Evolutionary conservation across 1,140 invertebrate species (phyloP), one percentile per base, ranked within the genome.

Genomic region (Zeugodacus cucurbitae): DNA sequence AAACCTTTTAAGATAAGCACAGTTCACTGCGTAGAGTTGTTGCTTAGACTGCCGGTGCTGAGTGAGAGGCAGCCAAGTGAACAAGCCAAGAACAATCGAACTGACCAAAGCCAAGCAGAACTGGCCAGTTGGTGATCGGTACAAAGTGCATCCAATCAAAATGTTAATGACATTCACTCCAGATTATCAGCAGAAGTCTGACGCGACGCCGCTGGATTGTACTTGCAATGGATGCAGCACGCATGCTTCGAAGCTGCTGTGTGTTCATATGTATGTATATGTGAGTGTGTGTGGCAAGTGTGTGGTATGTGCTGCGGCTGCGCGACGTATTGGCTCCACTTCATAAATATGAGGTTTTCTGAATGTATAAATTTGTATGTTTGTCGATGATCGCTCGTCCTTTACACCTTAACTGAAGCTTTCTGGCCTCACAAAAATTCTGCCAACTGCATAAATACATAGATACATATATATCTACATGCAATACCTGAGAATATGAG

Each of bases 121-220:
- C 48, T 58, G 54, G 48, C 26, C 58, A 59, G 54, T 59, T 86
- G 54, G 85, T 58, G 85, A 86, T 58, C 85, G 85, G 74, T 48
- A 87, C 87, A 87, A 70, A 87, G 62, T 70, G 87, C 87, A 67
- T 87, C 87, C 54, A 91, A 92, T 92, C 91, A 92, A 92, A 92
- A 92, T 92, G 91, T 92, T 92, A 92, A 92, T 92, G 91, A 92
- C 91, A 91, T 91, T 92, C 91, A 92, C 91, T 92, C 92, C 91
- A 92, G 91, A 91, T 92, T 92, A 87, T 59, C 86, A 41, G 48
- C 86, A 41, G 48, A 58, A 58, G 54, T 34, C 74, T 82, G 74
- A 82, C 74, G 74, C 74, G 74, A 48, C 44, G 74, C 74, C 26
- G 32, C n/a, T n/a, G n/a, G n/a, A 29, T 87, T 87, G 20, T 64